phyloP scores from a whole-genome alignment of 1,140 invertebrate species.

The Tetragonula clypearis region DNA sequence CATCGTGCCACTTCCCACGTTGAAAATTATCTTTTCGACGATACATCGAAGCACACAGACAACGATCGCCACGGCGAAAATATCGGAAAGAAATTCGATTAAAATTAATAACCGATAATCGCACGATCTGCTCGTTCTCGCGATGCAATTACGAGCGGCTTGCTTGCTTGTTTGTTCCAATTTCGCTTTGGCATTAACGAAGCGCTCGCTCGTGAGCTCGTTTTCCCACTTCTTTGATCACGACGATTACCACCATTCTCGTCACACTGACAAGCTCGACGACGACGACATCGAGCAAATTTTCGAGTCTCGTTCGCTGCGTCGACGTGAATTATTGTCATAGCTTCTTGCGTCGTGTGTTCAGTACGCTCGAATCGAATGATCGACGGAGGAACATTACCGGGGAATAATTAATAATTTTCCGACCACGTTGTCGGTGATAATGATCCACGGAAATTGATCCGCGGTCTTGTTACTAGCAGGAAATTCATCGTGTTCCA shows the following conservation, averaged over 20 bases:
- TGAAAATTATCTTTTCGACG: neutral
- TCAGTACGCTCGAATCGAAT: no score
- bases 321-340: neutral
- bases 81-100: slow-evolving; percentile 16
- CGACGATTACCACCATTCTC: neutral
- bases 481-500: neutral
- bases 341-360: neutral
- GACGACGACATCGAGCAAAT: neutral
- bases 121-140: neutral
- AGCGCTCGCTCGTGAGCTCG: neutral
- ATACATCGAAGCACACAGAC: neutral
- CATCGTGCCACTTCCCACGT: neutral
- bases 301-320: neutral
- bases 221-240: slow-evolving; percentile 5
- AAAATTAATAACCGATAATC: slow-evolving; percentile 50
- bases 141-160: neutral
- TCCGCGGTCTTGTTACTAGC: neutral
- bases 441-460: neutral
- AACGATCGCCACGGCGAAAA: neutral
- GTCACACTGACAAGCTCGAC: neutral
- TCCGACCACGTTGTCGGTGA: neutral
- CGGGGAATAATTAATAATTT: no score
- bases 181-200: neutral
- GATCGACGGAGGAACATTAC: no score
- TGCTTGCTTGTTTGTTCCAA: neutral